Evolutionary conservation across 2,888 invertebrate species (phyloP), one percentile per base, ranked within the genome.

Genomic region (Xestia rhomboidea): DNA sequence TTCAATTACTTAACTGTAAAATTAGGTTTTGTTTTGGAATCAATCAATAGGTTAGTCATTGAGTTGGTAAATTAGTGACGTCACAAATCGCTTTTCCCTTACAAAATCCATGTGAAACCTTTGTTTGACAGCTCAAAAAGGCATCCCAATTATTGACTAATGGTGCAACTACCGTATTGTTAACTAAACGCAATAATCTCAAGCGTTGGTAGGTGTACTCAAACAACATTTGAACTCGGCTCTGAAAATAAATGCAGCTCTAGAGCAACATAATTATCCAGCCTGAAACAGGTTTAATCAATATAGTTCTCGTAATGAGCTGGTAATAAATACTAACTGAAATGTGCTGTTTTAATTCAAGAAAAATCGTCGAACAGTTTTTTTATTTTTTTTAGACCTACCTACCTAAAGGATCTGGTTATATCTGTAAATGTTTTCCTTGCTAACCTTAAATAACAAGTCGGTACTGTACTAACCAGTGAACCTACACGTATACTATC

Each of bases 181-280:
- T 69, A 71, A 41, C 38, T 49, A 64, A 64, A 71, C 71, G 21
- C 24, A 64, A 72, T 64, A 41, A 72, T 72, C 41, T 71, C 71
- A 79, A 78, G 38, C n/a, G 18, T 46, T 30, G 63, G 34, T 1
- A 34, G n/a, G n/a, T n/a, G 44, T 64, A 49, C 54, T 78, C 18
- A 30, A 41, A 46, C 64, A 57, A 24, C 21, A 57, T 64, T 72
- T 72, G 21, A 72, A 66, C 57, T 30, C 30, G 30, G n/a, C 70
- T 46, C 77, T 71, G 30, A 54, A 71, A 79, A 49, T 72, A 78
- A 79, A 72, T 78, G 38, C 54, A 57, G 13, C 30, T 63, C 21
- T 46, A 38, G 0, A 79, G n/a, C 24, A 27, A 64, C 24, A 72
- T n/a, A 57, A 64, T n/a, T n/a, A 66, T 57, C 57, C 30, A 30